phyloP scores from a whole-genome alignment of 2,113 vertebrate species.

The Thamnophis sirtalis region DNA sequence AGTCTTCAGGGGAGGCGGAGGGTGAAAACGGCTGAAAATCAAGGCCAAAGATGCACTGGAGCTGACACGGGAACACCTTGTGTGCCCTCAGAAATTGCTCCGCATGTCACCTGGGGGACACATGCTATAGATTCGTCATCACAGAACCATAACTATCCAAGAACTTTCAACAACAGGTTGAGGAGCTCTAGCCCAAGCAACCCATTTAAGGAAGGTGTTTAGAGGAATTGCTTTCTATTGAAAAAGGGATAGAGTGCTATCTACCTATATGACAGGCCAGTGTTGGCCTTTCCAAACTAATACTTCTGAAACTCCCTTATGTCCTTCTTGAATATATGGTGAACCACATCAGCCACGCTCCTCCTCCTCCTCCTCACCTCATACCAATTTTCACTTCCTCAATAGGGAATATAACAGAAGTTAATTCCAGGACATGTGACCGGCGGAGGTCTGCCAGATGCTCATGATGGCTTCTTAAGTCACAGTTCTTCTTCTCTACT shows the following conservation, averaged over 20 bases:
- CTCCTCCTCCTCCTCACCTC: slow-evolving; percentile 70
- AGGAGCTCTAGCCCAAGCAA: not conserved
- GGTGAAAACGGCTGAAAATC: too few relatives aligned
- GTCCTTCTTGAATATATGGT: not conserved
- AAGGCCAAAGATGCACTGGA: too few relatives aligned
- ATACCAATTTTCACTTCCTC: slow-evolving; percentile 87
- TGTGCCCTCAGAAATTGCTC: too few relatives aligned
- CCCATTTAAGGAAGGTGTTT: not conserved
- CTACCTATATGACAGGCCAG: not conserved
- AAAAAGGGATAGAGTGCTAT: too few relatives aligned
- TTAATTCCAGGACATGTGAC: slow-evolving; percentile 85
- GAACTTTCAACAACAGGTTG: not conserved
- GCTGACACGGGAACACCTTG: too few relatives aligned
- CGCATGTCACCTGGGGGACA: too few relatives aligned
- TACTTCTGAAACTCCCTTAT: not conserved
- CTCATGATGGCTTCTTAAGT: slow-evolving; percentile 76
- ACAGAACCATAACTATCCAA: not conserved
- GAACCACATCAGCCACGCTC: not conserved
- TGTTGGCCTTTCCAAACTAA: not conserved
- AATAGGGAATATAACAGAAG: slow-evolving; percentile 85
- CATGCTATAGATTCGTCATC: too few relatives aligned
- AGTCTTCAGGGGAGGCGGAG: too few relatives aligned
- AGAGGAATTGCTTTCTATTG: not conserved
- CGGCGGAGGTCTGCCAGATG: slow-evolving; percentile 78
- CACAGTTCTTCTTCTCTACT: slow-evolving; percentile 77